Percentiles rank a stretch among this genome's conserved stretches.
Evolutionary conservation across 2,888 invertebrate genomes (phyloP).

Genomic region (Lycaena phlaeas): DNA sequence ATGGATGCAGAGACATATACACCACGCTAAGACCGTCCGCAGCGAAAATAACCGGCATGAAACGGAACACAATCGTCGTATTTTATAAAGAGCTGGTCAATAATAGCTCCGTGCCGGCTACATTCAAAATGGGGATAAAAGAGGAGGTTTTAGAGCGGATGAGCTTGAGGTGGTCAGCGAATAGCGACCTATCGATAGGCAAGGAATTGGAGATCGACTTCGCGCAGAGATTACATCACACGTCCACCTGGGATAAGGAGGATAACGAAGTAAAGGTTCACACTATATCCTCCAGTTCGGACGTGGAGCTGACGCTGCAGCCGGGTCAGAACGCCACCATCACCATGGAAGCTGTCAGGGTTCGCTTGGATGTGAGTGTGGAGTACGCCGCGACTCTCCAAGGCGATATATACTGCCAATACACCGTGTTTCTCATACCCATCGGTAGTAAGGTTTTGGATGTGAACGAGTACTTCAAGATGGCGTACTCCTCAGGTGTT

Average conservation of each 20-base stretch:
- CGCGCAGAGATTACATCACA: not conserved
- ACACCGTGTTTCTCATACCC: not conserved
- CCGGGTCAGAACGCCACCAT: constrained; percentile 27
- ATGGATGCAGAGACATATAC: not conserved
- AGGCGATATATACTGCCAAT: constrained; percentile 18
- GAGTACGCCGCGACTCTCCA: constrained; percentile 28
- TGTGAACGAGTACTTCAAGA: not conserved
- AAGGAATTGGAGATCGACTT: not conserved
- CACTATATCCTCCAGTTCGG: constrained; percentile 17
- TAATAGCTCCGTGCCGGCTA: not conserved
- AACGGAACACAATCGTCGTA: not conserved
- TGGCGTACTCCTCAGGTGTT: not conserved
- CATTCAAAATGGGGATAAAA: not conserved
- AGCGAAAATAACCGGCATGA: not conserved
- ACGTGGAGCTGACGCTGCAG: constrained; percentile 22
- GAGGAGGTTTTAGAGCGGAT: not conserved
- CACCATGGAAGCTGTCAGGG: constrained; percentile 25
- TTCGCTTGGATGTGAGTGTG: constrained; percentile 25
- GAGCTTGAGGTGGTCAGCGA: not conserved
- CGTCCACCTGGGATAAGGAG: not conserved
- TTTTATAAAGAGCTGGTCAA: not conserved
- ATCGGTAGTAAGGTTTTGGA: not conserved
- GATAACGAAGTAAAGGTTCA: not conserved
- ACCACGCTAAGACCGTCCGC: not conserved
- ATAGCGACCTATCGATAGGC: not conserved